Evolutionary conservation across 1,140 invertebrate species (phyloP).

Genomic region (Andricus grossulariae): DNA sequence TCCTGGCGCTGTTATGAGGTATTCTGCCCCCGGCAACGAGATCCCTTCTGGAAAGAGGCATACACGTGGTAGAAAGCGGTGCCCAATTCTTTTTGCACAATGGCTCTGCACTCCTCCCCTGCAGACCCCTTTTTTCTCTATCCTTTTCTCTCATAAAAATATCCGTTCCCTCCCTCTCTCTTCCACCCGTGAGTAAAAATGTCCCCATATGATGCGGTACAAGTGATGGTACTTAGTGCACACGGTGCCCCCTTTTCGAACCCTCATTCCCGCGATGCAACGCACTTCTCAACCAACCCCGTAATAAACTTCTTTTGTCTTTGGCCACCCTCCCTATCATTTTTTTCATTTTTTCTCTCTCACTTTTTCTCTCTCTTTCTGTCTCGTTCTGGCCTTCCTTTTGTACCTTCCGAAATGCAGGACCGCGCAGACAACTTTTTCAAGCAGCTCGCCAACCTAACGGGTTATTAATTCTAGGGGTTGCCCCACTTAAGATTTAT

Average conservation of each 20-base stretch:
- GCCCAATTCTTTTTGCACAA: slow-evolving; percentile 30
- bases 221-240: slow-evolving; percentile 25
- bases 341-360: neutral
- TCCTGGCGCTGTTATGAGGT: no score
- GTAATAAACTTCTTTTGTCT: slow-evolving; percentile 32
- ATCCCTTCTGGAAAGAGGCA: neutral
- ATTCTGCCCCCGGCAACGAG: neutral
- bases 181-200: slow-evolving; percentile 13
- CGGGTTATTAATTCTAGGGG: neutral
- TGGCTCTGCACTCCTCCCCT: slow-evolving; percentile 20
- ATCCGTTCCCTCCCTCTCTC: neutral
- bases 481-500: neutral
- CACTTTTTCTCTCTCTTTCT: slow-evolving; percentile 8
- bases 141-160: neutral
- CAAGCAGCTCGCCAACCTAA: neutral
- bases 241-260: slow-evolving; percentile 1
- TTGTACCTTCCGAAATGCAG: slow-evolving; percentile 18
- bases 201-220: slow-evolving; percentile 7
- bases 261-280: neutral
- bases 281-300: slow-evolving; percentile 23
- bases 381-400: neutral
- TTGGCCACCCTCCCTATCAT: slow-evolving; percentile 28
- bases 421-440: slow-evolving; percentile 3
- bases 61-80: slow-evolving; percentile 22
- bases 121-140: slow-evolving; percentile 4